Evolutionary conservation across 2,113 vertebrate species (phyloP), one percentile per base, ranked within the genome.

Genomic region (Neofelis nebulosa): DNA sequence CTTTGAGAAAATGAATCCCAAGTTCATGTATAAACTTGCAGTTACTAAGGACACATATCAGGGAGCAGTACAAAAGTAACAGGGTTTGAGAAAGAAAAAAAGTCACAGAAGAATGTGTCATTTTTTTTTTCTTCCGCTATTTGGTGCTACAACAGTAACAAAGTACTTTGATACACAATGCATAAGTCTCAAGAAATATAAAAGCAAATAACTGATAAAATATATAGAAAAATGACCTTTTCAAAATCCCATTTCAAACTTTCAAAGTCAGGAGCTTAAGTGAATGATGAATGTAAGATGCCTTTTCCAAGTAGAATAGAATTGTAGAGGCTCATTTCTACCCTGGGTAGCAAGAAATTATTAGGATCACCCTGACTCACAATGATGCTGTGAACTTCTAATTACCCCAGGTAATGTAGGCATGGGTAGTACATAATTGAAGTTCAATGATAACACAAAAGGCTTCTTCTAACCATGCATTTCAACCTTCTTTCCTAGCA

Each of bases 181-280:
- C 1, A 3, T 82, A 80, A 52, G 29, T 95, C 76, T 96, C 73
- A 63, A 73, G 50, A 93, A 76, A 31, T 81, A 83, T 50, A 79
- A 95, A 96, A 94, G 71, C 55, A 89, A 93, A 91, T 50, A 52
- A 48, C 18, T 93, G 74, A 85, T 93, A 74, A 91, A 94, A 94
- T 82, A 94, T 65, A 85, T n/a, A 95, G 38, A 71, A 95, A 91
- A 91, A 69, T 65, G 41, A 91, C 73, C 68, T 91, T 93, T 95
- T 50, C 38, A 93, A 92, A 96, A 85, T 68, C 78, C 76, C 23
- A 63, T 86, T 95, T 97, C 38, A 86, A 89, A 80, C 29, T 82
- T 81, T 92, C 36, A 80, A 76, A 41, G 25, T 87, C 86, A 80
- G 9, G 36, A 69, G 38, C 55, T 88, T 94, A 76, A 80, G 81